Evolutionary conservation across 1,140 invertebrate species (phyloP), one percentile per base, ranked within the genome.

Genomic region (Dreissena rostriformis): DNA sequence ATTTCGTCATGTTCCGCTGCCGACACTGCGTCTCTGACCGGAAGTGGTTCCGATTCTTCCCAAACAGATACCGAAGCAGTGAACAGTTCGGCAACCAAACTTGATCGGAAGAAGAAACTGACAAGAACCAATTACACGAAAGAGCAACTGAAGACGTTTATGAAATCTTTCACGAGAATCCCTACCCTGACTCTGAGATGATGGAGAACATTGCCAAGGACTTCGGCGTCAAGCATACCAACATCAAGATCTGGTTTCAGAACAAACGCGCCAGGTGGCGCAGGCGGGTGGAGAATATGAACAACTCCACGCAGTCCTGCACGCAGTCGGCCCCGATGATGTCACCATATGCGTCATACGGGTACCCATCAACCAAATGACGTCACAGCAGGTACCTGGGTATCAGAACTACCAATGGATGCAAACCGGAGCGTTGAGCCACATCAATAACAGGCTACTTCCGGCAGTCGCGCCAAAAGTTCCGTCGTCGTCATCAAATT

Each of bases 221-320:
- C 39, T 39, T 39, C 39, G 39, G 39, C 39, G 39, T 39, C 39
- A 39, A 39, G 39, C 4, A 39, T 5, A 39, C 39, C 39, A 39
- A 39, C 39, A 39, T 39, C 39, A 39, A 39, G 85, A 79, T 86
- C 11, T 86, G 85, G 85, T 86, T 86, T 75, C 85, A 86, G 57
- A 86, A 86, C 74, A 86, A 86, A 52, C 52, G 85, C 65, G 85
- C 85, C 70, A 73, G 85, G 65, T 83, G 79, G 85, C 73, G 85
- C 17, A 63, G 71, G n/a, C 84, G 78, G 12, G 78, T 66, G n/a
- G 39, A 81, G 22, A 72, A 85, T 51, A 80, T 63, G 52, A 76
- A 63, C 63, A 57, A 80, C 52, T 24, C 52, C 19, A 5, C 15
- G 12, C 55, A n/a, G 17, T 63, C 67, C 11, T 26, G 12, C n/a